Evolutionary conservation across 2,113 vertebrate genomes (phyloP).

Genomic region (Boleophthalmus pectinirostris): DNA sequence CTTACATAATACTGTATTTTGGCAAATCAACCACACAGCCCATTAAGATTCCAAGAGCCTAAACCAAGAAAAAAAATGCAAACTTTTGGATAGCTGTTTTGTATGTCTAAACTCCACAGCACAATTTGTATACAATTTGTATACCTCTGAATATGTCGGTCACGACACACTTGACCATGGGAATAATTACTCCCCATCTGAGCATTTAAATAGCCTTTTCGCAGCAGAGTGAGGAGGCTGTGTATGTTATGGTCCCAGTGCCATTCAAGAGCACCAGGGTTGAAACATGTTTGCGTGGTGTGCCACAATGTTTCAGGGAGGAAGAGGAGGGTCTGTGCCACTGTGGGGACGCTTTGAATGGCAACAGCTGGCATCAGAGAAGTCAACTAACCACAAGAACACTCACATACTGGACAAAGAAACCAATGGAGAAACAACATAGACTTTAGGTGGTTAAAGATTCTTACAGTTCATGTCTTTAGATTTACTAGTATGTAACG

Average conservation of each 20-base stretch:
- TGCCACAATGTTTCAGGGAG: slow-evolving; percentile 78
- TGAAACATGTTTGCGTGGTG: slow-evolving; percentile 78
- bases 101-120: neutral
- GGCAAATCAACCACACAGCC: neutral
- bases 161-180: neutral
- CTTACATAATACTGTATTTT: neutral
- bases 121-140: neutral
- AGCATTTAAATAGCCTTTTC: slow-evolving; percentile 67
- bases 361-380: slow-evolving; percentile 77
- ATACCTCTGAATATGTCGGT: neutral
- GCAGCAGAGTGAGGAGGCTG: slow-evolving; percentile 73
- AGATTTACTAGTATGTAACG: neutral
- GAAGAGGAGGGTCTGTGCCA: slow-evolving; percentile 65
- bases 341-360: slow-evolving; percentile 78
- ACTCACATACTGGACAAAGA: slow-evolving; percentile 80
- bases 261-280: slow-evolving; percentile 79
- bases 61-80: neutral
- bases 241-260: slow-evolving; percentile 73
- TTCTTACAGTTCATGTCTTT: slow-evolving; percentile 50
- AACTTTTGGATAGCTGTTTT: neutral
- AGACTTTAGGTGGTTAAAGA: slow-evolving; percentile 71
- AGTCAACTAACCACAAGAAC: slow-evolving; percentile 80
- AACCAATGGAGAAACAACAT: slow-evolving; percentile 80
- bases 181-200: neutral
- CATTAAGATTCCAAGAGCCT: neutral